Base-by-base conservation (phyloP, 2,888 invertebrate species). In the Tromatobia lineatoria region DNA sequence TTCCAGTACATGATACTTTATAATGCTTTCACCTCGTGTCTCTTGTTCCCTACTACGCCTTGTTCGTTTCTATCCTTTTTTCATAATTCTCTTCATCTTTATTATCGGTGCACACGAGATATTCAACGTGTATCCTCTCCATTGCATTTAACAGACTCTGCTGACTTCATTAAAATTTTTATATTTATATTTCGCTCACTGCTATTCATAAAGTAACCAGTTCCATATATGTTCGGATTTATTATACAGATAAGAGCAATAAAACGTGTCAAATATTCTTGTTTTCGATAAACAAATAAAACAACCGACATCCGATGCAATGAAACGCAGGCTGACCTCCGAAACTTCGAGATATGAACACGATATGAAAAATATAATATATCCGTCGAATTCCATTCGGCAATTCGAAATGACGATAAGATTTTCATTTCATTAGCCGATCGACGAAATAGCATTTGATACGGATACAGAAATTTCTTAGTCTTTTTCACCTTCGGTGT, bases 21-120 rank as follows among this genome's bases (percentile, higher is more conserved):
- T 67, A 61, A 64, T 61, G n/a, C 69, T 47, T 84, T 80, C 76
- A 69, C 54, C 47, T 57, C 67, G 18, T 29, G 75, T 52, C 69
- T 64, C 64, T 20, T 42, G 64, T 64, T 47, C 20, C 38, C 64
- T 38, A 38, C 64, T 64, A 18, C 20, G 64, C 11, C 20, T 42
- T 38, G 64, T 13, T 64, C 18, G 34, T 18, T 61, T 34, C 34
- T 61, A 18, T 34, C 15, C 10, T 34, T 61, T 18, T 61, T 61
- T 61, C 34, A n/a, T 61, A 34, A 18, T 61, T 61, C 34, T 61
- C 29, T 34, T 61, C 7, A 25, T 0, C 25, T 13, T 38, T 15
- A 57, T 57, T 57, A 57, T 57, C 23, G 23, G 57, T 25, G 25
- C 25, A 23, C 11, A 6, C 57, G 57, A 57, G 25, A 57, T 57